Evolutionary conservation across 2,797 vertebrate genomes (phyloP).

Genomic region (Artibeus jamaicensis): DNA sequence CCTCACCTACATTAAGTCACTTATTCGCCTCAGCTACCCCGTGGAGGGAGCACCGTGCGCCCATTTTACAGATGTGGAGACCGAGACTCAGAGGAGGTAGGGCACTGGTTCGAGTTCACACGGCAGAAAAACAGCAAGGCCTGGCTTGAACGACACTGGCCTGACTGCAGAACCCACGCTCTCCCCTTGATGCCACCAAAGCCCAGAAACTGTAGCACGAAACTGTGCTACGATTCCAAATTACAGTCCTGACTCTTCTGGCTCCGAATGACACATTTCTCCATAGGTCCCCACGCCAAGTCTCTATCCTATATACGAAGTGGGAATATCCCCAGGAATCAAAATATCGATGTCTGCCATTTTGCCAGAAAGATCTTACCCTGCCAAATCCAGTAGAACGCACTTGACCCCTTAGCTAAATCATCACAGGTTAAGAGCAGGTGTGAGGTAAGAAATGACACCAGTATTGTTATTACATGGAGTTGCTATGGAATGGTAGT

Average conservation of each 20-base stretch:
- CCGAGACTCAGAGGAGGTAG: neutral
- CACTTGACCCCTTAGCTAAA: neutral
- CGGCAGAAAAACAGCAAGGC: neutral
- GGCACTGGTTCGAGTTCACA: neutral
- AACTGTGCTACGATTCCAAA: neutral
- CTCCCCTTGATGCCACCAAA: neutral
- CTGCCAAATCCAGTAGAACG: neutral
- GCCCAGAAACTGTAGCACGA: neutral
- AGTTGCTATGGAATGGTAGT: neutral
- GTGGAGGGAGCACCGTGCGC: neutral
- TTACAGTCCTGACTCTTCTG: neutral
- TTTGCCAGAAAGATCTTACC: neutral
- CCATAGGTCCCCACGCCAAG: neutral
- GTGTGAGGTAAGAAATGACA: neutral
- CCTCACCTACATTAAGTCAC: neutral
- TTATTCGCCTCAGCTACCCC: neutral
- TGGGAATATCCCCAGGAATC: neutral
- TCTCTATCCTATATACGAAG: neutral
- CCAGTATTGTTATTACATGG: neutral
- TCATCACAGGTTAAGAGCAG: neutral
- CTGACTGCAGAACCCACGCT: rapidly evolving
- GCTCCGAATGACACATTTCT: neutral
- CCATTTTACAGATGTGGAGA: neutral
- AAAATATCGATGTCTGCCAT: neutral
- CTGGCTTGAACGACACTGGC: neutral